These are phyloP conservation scores for cattle (Bos taurus) DNA, from an alignment of 2,113 vertebrate species.

Conservation along the genomic window ARS-UCD2.0 NC_037328.1:72540501-72541000, in stretches of 20 bases:
- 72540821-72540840: background rate
- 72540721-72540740: background rate
- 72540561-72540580: background rate
- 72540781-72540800: background rate
- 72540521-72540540: background rate
- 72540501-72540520: background rate
- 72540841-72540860: background rate
- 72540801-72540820: background rate
- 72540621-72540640: background rate
- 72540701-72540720: background rate
- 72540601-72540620: background rate
- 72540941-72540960: background rate
- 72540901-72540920: background rate
- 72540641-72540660: background rate
- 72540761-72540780: background rate
- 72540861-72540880: background rate
- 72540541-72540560: background rate
- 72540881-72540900: background rate
- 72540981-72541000: background rate
- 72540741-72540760: background rate
- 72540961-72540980: background rate
- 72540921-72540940: background rate
- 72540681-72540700: background rate
- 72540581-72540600: background rate
- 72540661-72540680: background rate